Evolutionary conservation across 1,140 invertebrate genomes (phyloP), one percentile per base, ranked within the genome.

Genomic region (Palaemon carinicauda): DNA sequence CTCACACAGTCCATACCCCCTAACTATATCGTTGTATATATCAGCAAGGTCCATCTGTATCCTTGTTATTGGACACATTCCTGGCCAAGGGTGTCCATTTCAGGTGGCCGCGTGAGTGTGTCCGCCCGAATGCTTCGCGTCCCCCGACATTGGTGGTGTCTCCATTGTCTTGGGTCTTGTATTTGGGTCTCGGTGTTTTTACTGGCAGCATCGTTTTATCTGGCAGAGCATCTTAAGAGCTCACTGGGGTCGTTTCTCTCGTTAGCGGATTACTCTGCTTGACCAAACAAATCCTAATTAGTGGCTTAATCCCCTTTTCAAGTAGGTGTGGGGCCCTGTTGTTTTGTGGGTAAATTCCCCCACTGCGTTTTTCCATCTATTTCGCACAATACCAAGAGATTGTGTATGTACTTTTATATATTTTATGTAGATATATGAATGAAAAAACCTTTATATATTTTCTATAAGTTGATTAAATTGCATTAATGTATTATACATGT

Each of bases 21-120:
- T 29, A 24, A 24, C 60, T 21, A 69, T 15, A 24, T 69, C 24
- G 24, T 31, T 56, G 50, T 19, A 50, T 24, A 50, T 73, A 82
- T 82, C 80, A 82, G 78, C 27, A 31, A 41, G 79, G 56, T 73
- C 69, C 24, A 82, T 82, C 80, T 82, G 33, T 41, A 5, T 24
- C 24, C 80, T 82, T 82, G 80, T 82, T 82, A 82, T 82, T 73
- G 80, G 50, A 53, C 80, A 82, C 80, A 82, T 82, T 82, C 80
- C 65, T 69, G 3, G 65, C 24, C 60, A n/a, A 17, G 19, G 80
- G 80, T 82, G 50, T 82, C 80, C 80, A 83, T 83, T 83, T 83
- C 73, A 83, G 51, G 15, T 75, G 51, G 21, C 73, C 2, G 56
- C 17, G 56, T 60, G 71, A 14, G 56, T 60, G 56, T 60, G 60